Percentiles rank a stretch among this genome's conserved stretches.
Conservation (phyloP, 1,140 invertebrate species). For the Cyclina sinensis region DNA sequence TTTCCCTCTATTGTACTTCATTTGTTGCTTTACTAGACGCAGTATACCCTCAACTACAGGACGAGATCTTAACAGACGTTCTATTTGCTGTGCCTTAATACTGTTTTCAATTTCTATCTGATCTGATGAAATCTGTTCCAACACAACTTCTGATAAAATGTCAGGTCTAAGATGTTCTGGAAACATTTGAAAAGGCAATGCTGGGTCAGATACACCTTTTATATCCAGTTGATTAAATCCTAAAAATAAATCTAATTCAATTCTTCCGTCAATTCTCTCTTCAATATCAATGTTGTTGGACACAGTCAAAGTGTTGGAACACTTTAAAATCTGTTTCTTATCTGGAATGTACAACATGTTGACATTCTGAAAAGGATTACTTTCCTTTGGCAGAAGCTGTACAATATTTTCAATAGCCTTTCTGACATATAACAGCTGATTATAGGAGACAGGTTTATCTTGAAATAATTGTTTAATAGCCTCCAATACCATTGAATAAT, state of each 20-base stretch:
- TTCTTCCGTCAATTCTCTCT: background rate
- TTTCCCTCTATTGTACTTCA: background rate
- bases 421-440: background rate
- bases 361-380: background rate
- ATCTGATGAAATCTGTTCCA: background rate
- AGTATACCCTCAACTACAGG: background rate
- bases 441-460: constrained; percentile 66
- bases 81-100: constrained; percentile 4
- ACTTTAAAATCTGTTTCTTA: background rate
- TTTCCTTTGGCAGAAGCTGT: background rate
- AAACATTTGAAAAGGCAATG: background rate
- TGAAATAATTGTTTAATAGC: constrained; percentile 2
- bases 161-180: constrained; percentile 5
- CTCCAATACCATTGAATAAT: background rate
- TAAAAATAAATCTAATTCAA: constrained; percentile 1
- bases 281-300: constrained; percentile 2
- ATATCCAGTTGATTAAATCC: background rate
- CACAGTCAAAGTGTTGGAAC: background rate
- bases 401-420: background rate
- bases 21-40: constrained; percentile 25
- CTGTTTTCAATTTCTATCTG: background rate
- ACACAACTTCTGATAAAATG: background rate
- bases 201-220: background rate
- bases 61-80: background rate
- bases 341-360: constrained; percentile 13